Conservation (phyloP, 2,888 invertebrate genomes). For the Tinea pellionella region DNA sequence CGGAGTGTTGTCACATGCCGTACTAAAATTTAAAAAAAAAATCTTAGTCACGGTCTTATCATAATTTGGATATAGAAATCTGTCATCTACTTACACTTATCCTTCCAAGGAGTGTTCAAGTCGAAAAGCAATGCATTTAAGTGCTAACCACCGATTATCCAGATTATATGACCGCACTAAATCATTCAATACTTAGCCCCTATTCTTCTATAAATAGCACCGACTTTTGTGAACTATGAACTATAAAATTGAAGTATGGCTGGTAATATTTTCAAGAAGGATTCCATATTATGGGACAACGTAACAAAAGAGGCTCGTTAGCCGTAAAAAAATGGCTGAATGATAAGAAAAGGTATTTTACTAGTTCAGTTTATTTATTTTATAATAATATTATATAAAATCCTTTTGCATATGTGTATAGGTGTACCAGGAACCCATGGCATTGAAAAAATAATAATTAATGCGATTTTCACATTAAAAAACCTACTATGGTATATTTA, state of each 20-base stretch:
- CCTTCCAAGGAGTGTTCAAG: constrained; percentile 14
- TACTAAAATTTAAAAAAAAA: too few species aligned
- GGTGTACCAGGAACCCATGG: too few species aligned
- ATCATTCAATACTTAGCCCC: constrained; percentile 54
- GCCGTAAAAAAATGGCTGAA: constrained; percentile 53
- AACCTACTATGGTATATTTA: too few species aligned
- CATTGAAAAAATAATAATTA: too few species aligned
- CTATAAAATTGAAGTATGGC: constrained; percentile 65
- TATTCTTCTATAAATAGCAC: constrained; percentile 34
- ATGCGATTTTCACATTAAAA: too few species aligned
- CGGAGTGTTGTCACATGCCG: too few species aligned
- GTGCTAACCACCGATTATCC: constrained; percentile 56
- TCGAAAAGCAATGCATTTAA: constrained; percentile 36
- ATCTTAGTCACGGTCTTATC: too few species aligned
- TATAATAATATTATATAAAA: too few species aligned
- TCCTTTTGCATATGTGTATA: too few species aligned
- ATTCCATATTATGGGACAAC: constrained; percentile 45
- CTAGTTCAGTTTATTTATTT: too few species aligned
- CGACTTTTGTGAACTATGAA: constrained; percentile 52
- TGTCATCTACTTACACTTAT: constrained; percentile 17
- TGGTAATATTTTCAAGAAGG: constrained; percentile 44
- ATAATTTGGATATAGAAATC: neutral
- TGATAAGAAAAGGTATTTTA: neutral
- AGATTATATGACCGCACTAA: constrained; percentile 55
- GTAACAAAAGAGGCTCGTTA: constrained; percentile 39